Percentiles rank a stretch among this genome's conserved stretches.
phyloP scores from a whole-genome alignment of 1,140 invertebrate species.

The Tetramorium parvispinum region DNA sequence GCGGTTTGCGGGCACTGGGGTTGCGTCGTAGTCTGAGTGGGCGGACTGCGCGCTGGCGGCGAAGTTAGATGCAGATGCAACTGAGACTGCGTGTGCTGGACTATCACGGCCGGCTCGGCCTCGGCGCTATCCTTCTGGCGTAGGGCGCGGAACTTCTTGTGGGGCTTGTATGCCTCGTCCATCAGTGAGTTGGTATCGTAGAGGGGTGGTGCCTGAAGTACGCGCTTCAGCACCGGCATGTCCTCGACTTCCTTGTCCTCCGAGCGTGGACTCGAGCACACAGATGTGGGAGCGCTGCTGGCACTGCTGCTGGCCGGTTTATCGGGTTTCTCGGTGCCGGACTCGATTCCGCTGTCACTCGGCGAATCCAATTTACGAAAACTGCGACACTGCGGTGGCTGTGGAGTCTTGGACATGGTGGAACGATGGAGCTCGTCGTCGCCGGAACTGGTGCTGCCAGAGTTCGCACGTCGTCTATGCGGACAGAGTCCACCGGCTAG shows the following conservation, averaged over 20 bases:
- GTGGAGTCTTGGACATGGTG: slow-evolving; percentile 86
- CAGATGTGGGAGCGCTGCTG: slow-evolving; percentile 90
- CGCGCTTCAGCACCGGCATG: slow-evolving; percentile 96
- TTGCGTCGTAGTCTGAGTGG: slow-evolving; percentile 80
- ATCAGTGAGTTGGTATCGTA: slow-evolving; percentile 95
- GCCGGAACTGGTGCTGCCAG: slow-evolving; percentile 90
- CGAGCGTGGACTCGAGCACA: slow-evolving; percentile 94
- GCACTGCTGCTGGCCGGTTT: slow-evolving; percentile 89
- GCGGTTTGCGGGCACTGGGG: slow-evolving; percentile 81
- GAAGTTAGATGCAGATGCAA: slow-evolving; percentile 86
- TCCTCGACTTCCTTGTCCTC: slow-evolving; percentile 95
- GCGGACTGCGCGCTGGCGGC: slow-evolving; percentile 76
- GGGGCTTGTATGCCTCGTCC: slow-evolving; percentile 97
- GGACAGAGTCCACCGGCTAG: slow-evolving; percentile 90
- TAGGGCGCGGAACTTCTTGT: slow-evolving; percentile 96
- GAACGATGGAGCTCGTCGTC: slow-evolving; percentile 91
- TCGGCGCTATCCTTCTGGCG: slow-evolving; percentile 92
- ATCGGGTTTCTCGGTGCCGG: slow-evolving; percentile 94
- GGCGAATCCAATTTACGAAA: slow-evolving; percentile 94
- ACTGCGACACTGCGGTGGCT: slow-evolving; percentile 87
- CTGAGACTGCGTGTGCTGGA: slow-evolving; percentile 81
- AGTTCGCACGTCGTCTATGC: slow-evolving; percentile 90
- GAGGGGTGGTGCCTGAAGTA: slow-evolving; percentile 95
- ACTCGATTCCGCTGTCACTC: slow-evolving; percentile 96
- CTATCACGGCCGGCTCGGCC: slow-evolving; percentile 88